Percentiles rank a stretch among this genome's conserved stretches.
phyloP scores from a whole-genome alignment of 2,797 vertebrate species.

The Rhabdophis nuchalis region DNA sequence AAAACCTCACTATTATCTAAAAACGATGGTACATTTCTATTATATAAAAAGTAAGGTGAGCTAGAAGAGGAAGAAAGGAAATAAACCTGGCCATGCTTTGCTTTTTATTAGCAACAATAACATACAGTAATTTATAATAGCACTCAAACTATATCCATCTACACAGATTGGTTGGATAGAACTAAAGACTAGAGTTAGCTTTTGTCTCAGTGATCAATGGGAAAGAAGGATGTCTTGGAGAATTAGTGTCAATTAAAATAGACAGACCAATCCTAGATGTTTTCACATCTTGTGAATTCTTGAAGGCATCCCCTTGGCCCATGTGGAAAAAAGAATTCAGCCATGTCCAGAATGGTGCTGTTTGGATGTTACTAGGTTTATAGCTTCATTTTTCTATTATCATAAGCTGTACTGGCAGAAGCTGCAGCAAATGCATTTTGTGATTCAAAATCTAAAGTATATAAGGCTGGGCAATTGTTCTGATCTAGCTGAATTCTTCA shows the following conservation, averaged over 20 bases:
- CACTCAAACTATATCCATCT: constrained; percentile 56
- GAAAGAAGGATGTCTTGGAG: background rate
- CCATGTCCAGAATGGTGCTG: background rate
- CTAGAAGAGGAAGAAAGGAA: constrained; percentile 58
- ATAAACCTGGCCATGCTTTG: constrained; percentile 67
- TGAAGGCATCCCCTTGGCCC: background rate
- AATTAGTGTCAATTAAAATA: background rate
- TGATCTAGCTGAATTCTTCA: background rate
- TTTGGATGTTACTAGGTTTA: background rate
- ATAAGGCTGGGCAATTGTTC: background rate
- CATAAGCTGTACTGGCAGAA: background rate
- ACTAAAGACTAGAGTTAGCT: constrained; percentile 28
- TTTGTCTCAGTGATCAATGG: constrained; percentile 42
- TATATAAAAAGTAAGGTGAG: constrained; percentile 41
- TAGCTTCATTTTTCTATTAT: background rate
- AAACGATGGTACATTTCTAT: background rate
- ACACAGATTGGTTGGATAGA: constrained; percentile 54
- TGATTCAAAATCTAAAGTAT: background rate
- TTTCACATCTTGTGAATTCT: background rate
- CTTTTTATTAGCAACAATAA: constrained; percentile 54
- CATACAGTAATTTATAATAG: constrained; percentile 62
- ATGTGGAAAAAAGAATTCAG: background rate
- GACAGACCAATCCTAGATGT: background rate
- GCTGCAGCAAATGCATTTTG: background rate
- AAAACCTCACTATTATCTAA: background rate